A percentile compares a stretch with the other conserved stretches of the same genome.
Evolutionary conservation across 2,888 invertebrate species (phyloP).

Genomic region (Pherbina coryleti): DNA sequence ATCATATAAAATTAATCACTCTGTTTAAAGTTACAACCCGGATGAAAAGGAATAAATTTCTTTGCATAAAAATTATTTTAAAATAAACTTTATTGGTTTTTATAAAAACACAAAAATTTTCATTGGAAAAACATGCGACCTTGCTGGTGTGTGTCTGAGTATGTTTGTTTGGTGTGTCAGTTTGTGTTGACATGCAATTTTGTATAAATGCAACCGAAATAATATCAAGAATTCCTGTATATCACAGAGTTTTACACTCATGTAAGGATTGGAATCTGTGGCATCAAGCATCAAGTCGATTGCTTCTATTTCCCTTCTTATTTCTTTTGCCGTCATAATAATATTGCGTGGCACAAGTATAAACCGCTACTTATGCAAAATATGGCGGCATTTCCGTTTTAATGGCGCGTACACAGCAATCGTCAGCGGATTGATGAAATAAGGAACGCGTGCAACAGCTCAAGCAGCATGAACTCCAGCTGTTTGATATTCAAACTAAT

Average conservation of each 20-base stretch:
- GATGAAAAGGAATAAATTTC: too few species aligned
- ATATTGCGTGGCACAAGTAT: constrained; percentile 24
- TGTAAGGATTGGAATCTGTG: constrained; percentile 1
- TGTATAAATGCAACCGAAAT: not conserved
- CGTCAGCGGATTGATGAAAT: not conserved
- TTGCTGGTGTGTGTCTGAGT: not conserved
- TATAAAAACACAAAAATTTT: too few species aligned
- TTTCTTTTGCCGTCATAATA: constrained; percentile 33
- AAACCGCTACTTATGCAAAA: constrained; percentile 29
- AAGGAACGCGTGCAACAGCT: not conserved
- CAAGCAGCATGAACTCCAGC: not conserved
- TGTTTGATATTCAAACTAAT: constrained; percentile 1
- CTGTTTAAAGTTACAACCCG: too few species aligned
- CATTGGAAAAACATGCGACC: not conserved
- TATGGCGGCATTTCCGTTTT: constrained; percentile 30
- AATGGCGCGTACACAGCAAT: constrained; percentile 2
- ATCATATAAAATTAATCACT: too few species aligned
- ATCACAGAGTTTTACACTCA: not conserved
- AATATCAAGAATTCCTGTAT: constrained; percentile 11
- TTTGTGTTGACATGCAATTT: constrained; percentile 6
- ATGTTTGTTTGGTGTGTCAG: not conserved
- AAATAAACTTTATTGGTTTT: too few species aligned
- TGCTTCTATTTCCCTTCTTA: not conserved
- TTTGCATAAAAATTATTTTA: too few species aligned
- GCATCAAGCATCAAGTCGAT: constrained; percentile 9